These are phyloP conservation scores for Ophonus ardosiacus DNA, from an alignment of 2,888 invertebrate genomes.

Conservation along the genomic window DNA sequence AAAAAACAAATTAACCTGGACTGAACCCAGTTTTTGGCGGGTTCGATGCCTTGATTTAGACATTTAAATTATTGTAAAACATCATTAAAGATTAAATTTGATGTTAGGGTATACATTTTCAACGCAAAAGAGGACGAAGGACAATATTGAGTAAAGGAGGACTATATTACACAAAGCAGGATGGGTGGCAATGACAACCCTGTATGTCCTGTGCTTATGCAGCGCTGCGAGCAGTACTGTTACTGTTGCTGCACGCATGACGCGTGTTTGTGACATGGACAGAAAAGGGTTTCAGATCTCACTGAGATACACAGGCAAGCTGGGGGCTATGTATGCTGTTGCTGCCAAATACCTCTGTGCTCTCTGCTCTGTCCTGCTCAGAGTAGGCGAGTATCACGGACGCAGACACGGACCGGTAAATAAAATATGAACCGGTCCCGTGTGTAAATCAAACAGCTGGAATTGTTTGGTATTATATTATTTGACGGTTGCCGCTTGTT, in stretches of 20 bases:
- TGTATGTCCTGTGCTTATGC: neutral
- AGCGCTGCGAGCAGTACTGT: neutral
- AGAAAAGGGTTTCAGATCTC: slow-evolving; percentile 42
- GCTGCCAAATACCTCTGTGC: neutral
- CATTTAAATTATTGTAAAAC: too few relatives aligned
- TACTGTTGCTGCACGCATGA: slow-evolving; percentile 24
- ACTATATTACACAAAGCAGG: too few relatives aligned
- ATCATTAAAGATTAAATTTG: too few relatives aligned
- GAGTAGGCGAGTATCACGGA: neutral
- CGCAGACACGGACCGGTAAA: slow-evolving; percentile 14
- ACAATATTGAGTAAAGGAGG: too few relatives aligned
- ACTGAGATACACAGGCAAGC: slow-evolving; percentile 23
- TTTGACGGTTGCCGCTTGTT: slow-evolving; percentile 61
- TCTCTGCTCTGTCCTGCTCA: neutral
- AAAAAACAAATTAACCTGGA: too few relatives aligned
- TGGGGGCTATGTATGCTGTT: slow-evolving; percentile 15
- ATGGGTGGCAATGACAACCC: too few relatives aligned
- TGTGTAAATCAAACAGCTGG: slow-evolving; percentile 62
- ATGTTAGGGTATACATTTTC: too few relatives aligned
- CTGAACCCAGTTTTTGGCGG: too few relatives aligned
- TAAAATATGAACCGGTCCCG: slow-evolving; percentile 24
- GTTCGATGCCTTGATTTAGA: too few relatives aligned
- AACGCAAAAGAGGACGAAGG: too few relatives aligned
- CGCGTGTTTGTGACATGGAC: slow-evolving; percentile 49
- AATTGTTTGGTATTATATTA: slow-evolving; percentile 63